Base-by-base conservation (phyloP, 2,797 vertebrate species). In the Microctenopoma lineatum region DNA sequence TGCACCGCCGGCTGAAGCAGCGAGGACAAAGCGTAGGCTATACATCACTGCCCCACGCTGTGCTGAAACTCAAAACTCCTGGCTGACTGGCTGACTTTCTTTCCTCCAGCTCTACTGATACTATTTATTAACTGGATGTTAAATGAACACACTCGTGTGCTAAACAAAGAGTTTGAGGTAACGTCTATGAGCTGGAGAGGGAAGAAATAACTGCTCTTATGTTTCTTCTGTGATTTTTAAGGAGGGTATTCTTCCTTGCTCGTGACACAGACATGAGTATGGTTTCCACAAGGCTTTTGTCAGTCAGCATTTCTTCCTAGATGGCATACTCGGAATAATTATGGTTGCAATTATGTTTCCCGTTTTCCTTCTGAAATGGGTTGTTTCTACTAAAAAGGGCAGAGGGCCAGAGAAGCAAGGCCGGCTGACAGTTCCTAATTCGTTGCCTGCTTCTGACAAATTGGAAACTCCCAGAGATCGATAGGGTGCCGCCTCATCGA, bases 381-480 rank as follows among this genome's bases (percentile, higher is more conserved):
- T 66, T 47, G 75, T 72, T 83, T 59, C 73, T 63, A 27, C 48
- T 66, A 92, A 91, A 91, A 90, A 21, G 1, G 90, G 67, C 85
- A 89, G 74, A 86, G 89, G 86, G 77, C 56, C 75, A 85, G 81
- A 73, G 64, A 81, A 73, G 71, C 86, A 44, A 75, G 64, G 66
- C 34, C 32, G 59, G 62, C 76, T 87, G 90, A 90, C 90, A 90
- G 86, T 81, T 87, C 81, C 91, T 93, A 93, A 95, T 92, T 84
- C 75, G 90, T 69, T 68, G 76, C 81, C 81, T 71, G 75, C 84
- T 79, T 81, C 87, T 93, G 92, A 94, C 94, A 96, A 96, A 96
- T 93, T 93, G 93, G 89, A 85, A 89, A 88, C 84, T 90, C 81
- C 87, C 86, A 67, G 90, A 92, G 94, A 96, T 96, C 95, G 92